Percentiles rank a stretch among this genome's conserved stretches.
These are phyloP conservation scores for Latrodectus hesperus DNA, from an alignment of 2,888 invertebrate species.

Conservation along the genomic window DNA sequence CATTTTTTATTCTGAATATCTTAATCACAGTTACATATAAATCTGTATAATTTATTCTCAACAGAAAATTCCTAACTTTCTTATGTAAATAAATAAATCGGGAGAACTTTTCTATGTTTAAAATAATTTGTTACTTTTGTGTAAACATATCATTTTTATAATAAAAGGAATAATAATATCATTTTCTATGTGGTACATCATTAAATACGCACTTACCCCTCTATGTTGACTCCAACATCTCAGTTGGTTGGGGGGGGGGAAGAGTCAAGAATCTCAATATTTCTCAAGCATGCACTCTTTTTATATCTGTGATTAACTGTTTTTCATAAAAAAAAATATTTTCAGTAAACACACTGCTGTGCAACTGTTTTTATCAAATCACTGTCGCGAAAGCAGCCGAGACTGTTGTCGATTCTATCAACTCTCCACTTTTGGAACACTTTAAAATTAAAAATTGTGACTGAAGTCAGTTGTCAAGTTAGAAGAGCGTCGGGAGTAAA, in stretches of 20 bases:
- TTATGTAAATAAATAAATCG: too few species aligned
- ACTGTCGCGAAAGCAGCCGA: background rate
- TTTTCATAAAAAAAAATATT: background rate
- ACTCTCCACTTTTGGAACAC: background rate
- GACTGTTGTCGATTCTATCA: background rate
- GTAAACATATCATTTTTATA: too few species aligned
- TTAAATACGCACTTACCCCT: slow-evolving; percentile 47
- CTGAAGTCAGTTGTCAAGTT: slow-evolving; percentile 36
- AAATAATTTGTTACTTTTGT: too few species aligned
- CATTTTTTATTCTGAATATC: too few species aligned
- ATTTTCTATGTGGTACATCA: background rate
- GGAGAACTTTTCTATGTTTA: too few species aligned
- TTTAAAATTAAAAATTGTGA: background rate
- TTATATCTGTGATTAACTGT: background rate
- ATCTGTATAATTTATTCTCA: too few species aligned
- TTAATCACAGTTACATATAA: too few species aligned
- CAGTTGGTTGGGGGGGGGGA: slow-evolving; percentile 17
- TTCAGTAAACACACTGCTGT: background rate
- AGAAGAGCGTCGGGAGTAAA: slow-evolving; percentile 28
- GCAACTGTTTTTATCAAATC: background rate
- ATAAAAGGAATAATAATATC: too few species aligned
- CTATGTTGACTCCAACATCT: slow-evolving; percentile 28
- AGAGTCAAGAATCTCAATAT: background rate
- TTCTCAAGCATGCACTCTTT: background rate
- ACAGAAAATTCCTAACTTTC: too few species aligned